A percentile compares a stretch with the other conserved stretches of the same genome.
These are phyloP conservation scores for Anagyrus pseudococci DNA, from an alignment of 2,888 invertebrate genomes.

Conservation along the genomic window DNA sequence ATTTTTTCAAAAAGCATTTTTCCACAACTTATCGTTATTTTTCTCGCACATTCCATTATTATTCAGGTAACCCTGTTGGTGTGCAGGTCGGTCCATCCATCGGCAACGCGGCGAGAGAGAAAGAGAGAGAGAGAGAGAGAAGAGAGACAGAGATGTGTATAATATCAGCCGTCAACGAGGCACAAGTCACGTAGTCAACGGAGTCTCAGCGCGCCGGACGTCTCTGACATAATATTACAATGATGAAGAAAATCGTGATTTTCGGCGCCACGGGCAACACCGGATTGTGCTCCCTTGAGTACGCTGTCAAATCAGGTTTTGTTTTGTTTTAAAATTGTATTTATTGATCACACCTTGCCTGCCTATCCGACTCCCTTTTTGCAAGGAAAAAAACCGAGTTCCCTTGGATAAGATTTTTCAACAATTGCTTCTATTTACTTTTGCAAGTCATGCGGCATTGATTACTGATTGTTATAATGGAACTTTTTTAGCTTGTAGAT, in stretches of 20 bases:
- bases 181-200: slow-evolving; percentile 15
- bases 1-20: no score
- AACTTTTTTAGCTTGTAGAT: no score
- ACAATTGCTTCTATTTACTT: no score
- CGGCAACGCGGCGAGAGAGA: no score
- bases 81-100: no score
- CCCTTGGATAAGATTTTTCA: background rate
- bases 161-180: background rate
- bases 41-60: no score
- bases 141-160: background rate
- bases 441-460: no score
- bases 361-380: background rate
- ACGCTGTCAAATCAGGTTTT: slow-evolving; percentile 79
- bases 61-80: no score
- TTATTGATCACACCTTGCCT: background rate
- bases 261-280: slow-evolving; percentile 87
- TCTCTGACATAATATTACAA: no score
- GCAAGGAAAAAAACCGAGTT: background rate
- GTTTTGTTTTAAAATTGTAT: slow-evolving; percentile 3
- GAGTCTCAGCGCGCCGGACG: background rate
- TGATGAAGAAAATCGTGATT: slow-evolving; percentile 81
- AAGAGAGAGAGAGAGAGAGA: no score
- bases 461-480: no score
- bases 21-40: no score
- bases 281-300: slow-evolving; percentile 77